Evolutionary conservation across 2,113 vertebrate species (phyloP).

Genomic region (Heterotis niloticus): DNA sequence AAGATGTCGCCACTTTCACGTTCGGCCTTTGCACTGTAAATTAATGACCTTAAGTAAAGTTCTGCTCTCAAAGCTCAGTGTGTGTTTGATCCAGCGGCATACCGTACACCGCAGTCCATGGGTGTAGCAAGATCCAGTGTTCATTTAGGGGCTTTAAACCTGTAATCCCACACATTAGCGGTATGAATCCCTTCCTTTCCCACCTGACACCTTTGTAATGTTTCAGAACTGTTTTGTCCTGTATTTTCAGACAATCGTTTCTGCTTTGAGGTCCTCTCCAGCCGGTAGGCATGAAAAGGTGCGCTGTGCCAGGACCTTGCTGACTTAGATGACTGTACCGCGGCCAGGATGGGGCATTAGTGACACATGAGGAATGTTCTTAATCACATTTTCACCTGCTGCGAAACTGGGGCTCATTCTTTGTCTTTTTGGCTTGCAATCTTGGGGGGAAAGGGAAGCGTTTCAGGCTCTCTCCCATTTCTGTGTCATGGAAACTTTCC

Average conservation of each 20-base stretch:
- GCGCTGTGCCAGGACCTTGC: slow-evolving; percentile 24
- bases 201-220: slow-evolving; percentile 33
- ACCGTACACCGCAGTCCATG: no score
- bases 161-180: slow-evolving; percentile 42
- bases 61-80: neutral
- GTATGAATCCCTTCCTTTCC: slow-evolving; percentile 40
- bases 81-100: no score
- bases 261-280: slow-evolving; percentile 36
- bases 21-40: no score
- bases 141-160: slow-evolving; percentile 18
- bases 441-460: slow-evolving; percentile 42
- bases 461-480: slow-evolving; percentile 1
- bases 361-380: slow-evolving; percentile 55
- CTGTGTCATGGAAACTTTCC: neutral
- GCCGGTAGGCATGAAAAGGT: neutral
- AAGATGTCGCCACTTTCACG: no score
- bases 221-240: slow-evolving; percentile 32
- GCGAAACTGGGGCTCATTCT: slow-evolving; percentile 37
- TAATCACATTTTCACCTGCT: slow-evolving; percentile 54
- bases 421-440: slow-evolving; percentile 38
- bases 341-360: slow-evolving; percentile 54
- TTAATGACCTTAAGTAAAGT: neutral
- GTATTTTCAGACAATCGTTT: slow-evolving; percentile 37
- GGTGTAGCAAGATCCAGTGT: neutral
- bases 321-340: slow-evolving; percentile 52